Evolutionary conservation across 2,888 invertebrate genomes (phyloP).

Genomic region (Callyntrura sp.): DNA sequence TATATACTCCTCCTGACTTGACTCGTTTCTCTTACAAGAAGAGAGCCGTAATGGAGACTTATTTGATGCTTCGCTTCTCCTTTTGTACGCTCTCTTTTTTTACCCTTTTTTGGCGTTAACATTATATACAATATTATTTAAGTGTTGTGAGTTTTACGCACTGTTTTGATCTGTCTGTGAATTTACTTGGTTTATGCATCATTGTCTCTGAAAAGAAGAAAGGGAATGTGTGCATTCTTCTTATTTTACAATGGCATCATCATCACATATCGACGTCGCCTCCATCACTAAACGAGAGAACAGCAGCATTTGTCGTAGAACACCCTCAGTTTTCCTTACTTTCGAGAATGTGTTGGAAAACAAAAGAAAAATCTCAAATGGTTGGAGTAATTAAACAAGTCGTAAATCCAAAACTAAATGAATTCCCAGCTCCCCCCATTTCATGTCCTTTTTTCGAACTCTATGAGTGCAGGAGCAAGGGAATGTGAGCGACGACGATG

Average conservation of each 20-base stretch:
- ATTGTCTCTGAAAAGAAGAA: constrained; percentile 74
- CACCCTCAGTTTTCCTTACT: background rate
- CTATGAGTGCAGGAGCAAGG: constrained; percentile 37
- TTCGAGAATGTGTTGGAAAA: constrained; percentile 57
- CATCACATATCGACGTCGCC: constrained; percentile 39
- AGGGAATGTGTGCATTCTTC: constrained; percentile 40
- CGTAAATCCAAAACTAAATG: constrained; percentile 83
- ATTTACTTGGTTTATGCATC: constrained; percentile 73
- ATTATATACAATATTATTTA: constrained; percentile 36
- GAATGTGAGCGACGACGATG: background rate
- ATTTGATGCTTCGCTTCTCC: constrained; percentile 12
- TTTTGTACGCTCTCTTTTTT: constrained; percentile 41
- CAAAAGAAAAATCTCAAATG: constrained; percentile 68
- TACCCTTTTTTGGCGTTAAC: constrained; percentile 52
- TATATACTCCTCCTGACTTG: background rate
- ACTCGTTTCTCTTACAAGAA: background rate
- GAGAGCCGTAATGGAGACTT: constrained; percentile 12
- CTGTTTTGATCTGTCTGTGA: constrained; percentile 74
- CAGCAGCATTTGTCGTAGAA: background rate
- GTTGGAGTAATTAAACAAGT: constrained; percentile 83
- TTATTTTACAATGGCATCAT: constrained; percentile 44
- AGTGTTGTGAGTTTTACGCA: constrained; percentile 1
- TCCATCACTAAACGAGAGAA: constrained; percentile 12
- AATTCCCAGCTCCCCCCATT: constrained; percentile 83
- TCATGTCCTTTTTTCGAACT: constrained; percentile 79